Percentiles rank a stretch among this genome's conserved stretches.
These are phyloP conservation scores for Rotaria macrura DNA, from an alignment of 2,888 invertebrate genomes.

Conservation along the genomic window DNA sequence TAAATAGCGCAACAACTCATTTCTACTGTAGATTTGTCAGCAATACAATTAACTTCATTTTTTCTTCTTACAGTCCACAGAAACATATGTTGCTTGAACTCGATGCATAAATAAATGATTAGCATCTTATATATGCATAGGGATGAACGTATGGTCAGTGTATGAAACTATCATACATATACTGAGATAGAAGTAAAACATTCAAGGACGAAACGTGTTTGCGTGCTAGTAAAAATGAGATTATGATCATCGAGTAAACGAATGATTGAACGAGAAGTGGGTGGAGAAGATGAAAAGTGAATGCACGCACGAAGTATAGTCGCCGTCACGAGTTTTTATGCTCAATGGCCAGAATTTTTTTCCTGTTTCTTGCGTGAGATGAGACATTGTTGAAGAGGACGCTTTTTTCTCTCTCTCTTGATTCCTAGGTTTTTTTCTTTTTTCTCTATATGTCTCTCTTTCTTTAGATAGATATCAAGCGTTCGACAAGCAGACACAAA, in stretches of 20 bases:
- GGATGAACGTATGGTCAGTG: background rate
- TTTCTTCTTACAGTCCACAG: background rate
- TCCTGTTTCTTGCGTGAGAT: background rate
- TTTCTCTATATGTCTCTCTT: background rate
- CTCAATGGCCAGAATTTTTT: background rate
- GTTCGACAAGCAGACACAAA: background rate
- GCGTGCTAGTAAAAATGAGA: background rate
- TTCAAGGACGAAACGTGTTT: background rate
- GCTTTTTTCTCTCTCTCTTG: background rate
- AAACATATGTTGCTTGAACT: background rate
- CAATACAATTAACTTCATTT: background rate
- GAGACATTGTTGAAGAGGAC: background rate
- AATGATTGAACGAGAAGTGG: background rate
- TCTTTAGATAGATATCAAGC: slow-evolving; percentile 1
- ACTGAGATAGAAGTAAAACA: background rate
- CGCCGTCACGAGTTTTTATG: slow-evolving; percentile 8
- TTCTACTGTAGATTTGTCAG: background rate
- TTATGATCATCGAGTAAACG: background rate
- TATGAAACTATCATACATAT: background rate
- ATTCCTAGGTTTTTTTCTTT: background rate
- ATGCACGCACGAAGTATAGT: background rate
- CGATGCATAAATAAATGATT: background rate
- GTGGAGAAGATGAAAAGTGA: background rate
- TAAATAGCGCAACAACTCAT: background rate
- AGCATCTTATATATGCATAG: background rate